These are phyloP conservation scores for Aricia artaxerxes DNA, from an alignment of 2,888 invertebrate species.

Conservation along the genomic window DNA sequence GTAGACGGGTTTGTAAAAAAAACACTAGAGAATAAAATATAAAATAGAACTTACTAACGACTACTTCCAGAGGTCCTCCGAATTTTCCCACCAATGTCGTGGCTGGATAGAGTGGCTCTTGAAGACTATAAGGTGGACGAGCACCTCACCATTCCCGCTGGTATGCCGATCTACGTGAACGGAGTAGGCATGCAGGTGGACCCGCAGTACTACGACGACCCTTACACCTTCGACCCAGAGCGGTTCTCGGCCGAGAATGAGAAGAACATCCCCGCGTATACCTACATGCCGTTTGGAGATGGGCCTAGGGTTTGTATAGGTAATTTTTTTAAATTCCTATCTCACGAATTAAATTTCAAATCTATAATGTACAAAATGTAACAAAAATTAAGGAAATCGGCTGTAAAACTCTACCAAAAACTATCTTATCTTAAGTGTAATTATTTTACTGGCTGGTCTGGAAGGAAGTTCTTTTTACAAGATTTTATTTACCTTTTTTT, in stretches of 20 bases:
- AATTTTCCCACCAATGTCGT: constrained; percentile 55
- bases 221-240: constrained; percentile 75
- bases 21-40: too few species aligned
- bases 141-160: constrained; percentile 50
- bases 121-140: constrained; percentile 53
- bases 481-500: too few species aligned
- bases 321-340: background rate
- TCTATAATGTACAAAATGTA: too few species aligned
- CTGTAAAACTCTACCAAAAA: too few species aligned
- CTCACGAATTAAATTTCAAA: too few species aligned
- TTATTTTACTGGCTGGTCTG: too few species aligned
- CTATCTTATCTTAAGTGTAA: too few species aligned
- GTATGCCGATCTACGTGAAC: constrained; percentile 52
- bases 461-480: too few species aligned
- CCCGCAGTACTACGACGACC: constrained; percentile 72
- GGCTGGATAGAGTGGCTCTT: constrained; percentile 51
- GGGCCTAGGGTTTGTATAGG: constrained; percentile 55
- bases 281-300: constrained; percentile 74
- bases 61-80: constrained; percentile 52
- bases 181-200: constrained; percentile 56
- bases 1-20: too few species aligned
- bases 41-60: too few species aligned
- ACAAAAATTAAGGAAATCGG: too few species aligned
- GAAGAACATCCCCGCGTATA: constrained; percentile 48
- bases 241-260: constrained; percentile 78